phyloP scores from a whole-genome alignment of 2,888 invertebrate genomes.

The Chloroclystis v-ata region DNA sequence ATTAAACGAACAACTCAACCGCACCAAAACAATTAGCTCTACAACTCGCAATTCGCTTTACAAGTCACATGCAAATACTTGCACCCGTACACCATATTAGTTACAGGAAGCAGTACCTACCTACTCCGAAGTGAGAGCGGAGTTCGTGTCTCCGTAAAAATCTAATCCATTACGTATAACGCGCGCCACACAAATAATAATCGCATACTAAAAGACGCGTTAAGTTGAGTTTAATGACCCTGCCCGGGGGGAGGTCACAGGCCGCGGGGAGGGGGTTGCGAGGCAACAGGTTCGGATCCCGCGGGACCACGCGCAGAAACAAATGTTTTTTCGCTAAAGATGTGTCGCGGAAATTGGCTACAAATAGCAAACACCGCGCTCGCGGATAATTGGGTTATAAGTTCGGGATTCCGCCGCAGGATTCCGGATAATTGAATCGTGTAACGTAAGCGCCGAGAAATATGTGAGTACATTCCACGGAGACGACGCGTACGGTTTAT shows the following conservation, averaged over 20 bases:
- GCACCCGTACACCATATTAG: no score
- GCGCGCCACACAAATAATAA: constrained; percentile 13
- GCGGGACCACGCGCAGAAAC: neutral
- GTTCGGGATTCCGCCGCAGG: neutral
- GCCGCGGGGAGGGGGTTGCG: no score
- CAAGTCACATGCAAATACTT: no score
- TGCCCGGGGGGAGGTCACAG: neutral
- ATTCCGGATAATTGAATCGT: neutral
- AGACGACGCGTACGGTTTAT: no score
- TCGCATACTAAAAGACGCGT: constrained; percentile 12
- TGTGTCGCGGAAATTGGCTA: constrained; percentile 1
- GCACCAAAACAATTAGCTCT: no score
- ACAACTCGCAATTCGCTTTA: no score
- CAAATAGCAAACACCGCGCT: constrained; percentile 1
- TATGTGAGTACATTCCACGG: neutral
- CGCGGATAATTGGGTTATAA: neutral
- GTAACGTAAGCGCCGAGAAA: neutral
- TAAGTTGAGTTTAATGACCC: constrained; percentile 10
- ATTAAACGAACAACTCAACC: no score
- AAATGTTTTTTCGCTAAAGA: neutral
- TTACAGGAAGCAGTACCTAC: no score
- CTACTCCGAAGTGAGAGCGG: no score
- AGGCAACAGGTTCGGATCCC: neutral
- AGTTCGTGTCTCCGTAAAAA: no score
- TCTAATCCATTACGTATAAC: neutral